Conservation (phyloP, 2,888 invertebrate genomes). For the Cyaniris semiargus region DNA sequence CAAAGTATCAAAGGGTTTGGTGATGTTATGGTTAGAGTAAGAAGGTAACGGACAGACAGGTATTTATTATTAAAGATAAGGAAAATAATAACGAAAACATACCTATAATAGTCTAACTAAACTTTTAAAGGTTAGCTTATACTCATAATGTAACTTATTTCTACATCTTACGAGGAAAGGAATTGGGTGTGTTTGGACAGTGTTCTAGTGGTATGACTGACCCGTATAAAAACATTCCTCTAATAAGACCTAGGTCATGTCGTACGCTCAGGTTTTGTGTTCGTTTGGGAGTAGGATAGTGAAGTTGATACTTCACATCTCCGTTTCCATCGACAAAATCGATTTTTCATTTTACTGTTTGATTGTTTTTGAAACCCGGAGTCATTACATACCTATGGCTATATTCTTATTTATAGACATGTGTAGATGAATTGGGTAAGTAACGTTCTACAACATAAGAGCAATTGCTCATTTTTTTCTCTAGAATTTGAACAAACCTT, state of each 20-base stretch:
- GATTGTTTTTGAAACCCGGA: neutral
- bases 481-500: too few relatives aligned
- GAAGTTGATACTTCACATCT: constrained; percentile 14
- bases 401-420: too few relatives aligned
- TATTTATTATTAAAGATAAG: neutral
- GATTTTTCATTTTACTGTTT: neutral
- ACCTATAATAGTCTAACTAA: neutral
- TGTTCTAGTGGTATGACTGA: neutral
- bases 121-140: neutral
- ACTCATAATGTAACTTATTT: neutral
- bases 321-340: neutral
- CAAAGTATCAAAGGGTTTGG: too few relatives aligned
- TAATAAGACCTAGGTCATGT: neutral
- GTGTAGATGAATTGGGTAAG: too few relatives aligned
- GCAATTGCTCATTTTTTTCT: too few relatives aligned
- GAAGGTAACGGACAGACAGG: neutral
- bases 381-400: neutral
- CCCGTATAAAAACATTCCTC: neutral
- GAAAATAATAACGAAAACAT: neutral
- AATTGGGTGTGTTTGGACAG: neutral
- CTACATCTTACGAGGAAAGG: neutral
- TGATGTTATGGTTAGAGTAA: neutral
- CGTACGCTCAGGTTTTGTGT: neutral
- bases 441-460: too few relatives aligned
- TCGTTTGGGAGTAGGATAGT: neutral